Percentiles rank a stretch among this genome's conserved stretches.
Conservation (phyloP, 1,140 invertebrate species). For the Drosophila pectinifera region DNA sequence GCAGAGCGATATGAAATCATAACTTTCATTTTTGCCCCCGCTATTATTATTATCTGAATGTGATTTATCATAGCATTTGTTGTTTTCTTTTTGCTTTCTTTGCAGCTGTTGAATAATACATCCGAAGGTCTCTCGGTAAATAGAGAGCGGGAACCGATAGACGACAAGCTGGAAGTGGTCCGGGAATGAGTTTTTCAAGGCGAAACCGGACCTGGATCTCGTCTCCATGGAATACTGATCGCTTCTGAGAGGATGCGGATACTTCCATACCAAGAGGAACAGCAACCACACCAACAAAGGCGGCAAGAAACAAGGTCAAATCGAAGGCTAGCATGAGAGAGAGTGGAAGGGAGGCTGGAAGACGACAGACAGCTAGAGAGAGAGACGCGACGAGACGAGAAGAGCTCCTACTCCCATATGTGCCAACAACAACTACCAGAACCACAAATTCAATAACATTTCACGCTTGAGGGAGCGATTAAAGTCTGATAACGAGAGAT, state of each 20-base stretch:
- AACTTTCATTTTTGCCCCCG: constrained; percentile 34
- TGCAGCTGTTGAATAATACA: constrained; percentile 59
- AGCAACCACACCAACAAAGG: constrained; percentile 14
- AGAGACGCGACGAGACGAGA: constrained; percentile 36
- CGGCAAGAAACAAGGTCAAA: constrained; percentile 50
- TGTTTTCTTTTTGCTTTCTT: constrained; percentile 43
- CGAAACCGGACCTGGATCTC: constrained; percentile 55
- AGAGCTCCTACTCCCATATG: constrained; percentile 70
- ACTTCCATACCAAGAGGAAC: constrained; percentile 9
- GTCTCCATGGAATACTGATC: constrained; percentile 48
- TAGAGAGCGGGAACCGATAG: constrained; percentile 22
- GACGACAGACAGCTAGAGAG: constrained; percentile 54
- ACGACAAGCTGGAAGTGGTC: constrained; percentile 32
- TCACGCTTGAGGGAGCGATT: constrained; percentile 64
- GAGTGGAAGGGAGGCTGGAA: constrained; percentile 49
- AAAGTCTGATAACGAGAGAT: constrained; percentile 75
- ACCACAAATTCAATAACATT: constrained; percentile 51
- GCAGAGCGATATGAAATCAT: constrained; percentile 34
- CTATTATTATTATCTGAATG: constrained; percentile 22
- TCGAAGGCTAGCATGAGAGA: constrained; percentile 42
- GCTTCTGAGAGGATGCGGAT: constrained; percentile 50
- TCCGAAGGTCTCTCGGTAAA: constrained; percentile 51
- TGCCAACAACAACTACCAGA: constrained; percentile 55
- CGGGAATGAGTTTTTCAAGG: constrained; percentile 50
- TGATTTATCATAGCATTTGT: constrained; percentile 44